Evolutionary conservation across 92 coral and sea anemone species (phyloP), one percentile per base, ranked within the genome.

Genomic region (Epizoanthus rinbou): DNA sequence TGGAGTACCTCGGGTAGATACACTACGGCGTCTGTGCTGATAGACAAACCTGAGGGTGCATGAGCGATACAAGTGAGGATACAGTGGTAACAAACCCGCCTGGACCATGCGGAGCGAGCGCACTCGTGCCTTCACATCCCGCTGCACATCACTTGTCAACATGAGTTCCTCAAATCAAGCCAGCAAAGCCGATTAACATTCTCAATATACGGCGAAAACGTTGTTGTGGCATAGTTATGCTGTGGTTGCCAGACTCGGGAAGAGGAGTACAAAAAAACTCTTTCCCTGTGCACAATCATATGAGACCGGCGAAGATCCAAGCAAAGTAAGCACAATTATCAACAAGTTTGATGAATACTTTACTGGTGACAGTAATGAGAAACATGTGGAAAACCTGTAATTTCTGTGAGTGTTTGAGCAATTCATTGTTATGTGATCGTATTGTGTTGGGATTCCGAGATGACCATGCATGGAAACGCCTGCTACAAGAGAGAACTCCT

Each of bases 371-470:
- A 15, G 74, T 62, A 54, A 37, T 84, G 57, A 75, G 76, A 84
- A 75, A 84, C 75, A 33, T 76, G 84, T 65, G 78, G 7, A 81
- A 76, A 76, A 65, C 75, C 6, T 74, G 87, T 47, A 85, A 85
- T 28, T 85, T 85, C 79, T 85, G 88, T 54, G 80, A 68, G 4
- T 76, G 88, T 54, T 47, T 85, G 80, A 76, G 76, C 17, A 84
- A 84, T 79, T 85, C 85, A 18, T 33, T 78, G 39, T 64, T 79
- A 8, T 84, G 64, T 41, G 88, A 69, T 64, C 85, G 65, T 25
- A 69, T 79, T 3, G 88, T 60, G 31, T 50, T 78, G 62, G 84
- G 83, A 72, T 37, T 85, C 25, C 22, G 67, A 47, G 80, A 67
- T 59, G 84, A 70, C 53, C 64, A 71, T 37, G 84, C 88, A 37